Base-by-base conservation (phyloP, 2,888 invertebrate species). In the Bombylius major region DNA sequence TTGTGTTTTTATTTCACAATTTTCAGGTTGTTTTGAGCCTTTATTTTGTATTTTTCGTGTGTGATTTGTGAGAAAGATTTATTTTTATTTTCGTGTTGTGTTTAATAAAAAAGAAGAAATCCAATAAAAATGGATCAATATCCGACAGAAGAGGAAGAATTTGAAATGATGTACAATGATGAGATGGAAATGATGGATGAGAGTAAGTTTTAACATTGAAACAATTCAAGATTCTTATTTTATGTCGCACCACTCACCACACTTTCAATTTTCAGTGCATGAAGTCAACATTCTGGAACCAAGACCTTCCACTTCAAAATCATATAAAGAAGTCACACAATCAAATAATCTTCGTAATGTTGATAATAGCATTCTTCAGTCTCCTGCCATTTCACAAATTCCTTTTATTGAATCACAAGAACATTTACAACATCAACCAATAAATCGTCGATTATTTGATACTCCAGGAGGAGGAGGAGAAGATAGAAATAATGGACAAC, bases 91-190 rank as follows among this genome's bases (percentile, higher is more conserved):
- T n/a, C n/a, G 23, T 23, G 1, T 23, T 23, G 23, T 23, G 23
- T 23, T 1, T 23, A 23, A 23, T 2, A 23, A 23, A 23, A 23
- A 23, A 23, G 3, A 23, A 23, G 23, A 23, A 23, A 23, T 23
- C 3, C 23, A 23, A 47, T 12, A n/a, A 59, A 53, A 54, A 65
- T 63, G 64, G 67, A 69, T 61, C 70, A 75, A 60, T 75, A 70
- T 65, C 73, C 73, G 3, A 75, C 73, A 56, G 71, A 72, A 56
- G 81, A 82, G 62, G 82, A 83, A 62, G 82, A 81, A 71, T 86
- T 82, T 65, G 86, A 87, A 67, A 75, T 84, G 53, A 82, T 81
- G 77, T 84, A 86, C 63, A 82, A 80, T 46, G 85, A 86, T 67
- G 86, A 87, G 64, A 66, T 85, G 61, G 84, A 85, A 63, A 69